Conservation (phyloP, 2,797 vertebrate genomes). For the Todus mexicanus region DNA sequence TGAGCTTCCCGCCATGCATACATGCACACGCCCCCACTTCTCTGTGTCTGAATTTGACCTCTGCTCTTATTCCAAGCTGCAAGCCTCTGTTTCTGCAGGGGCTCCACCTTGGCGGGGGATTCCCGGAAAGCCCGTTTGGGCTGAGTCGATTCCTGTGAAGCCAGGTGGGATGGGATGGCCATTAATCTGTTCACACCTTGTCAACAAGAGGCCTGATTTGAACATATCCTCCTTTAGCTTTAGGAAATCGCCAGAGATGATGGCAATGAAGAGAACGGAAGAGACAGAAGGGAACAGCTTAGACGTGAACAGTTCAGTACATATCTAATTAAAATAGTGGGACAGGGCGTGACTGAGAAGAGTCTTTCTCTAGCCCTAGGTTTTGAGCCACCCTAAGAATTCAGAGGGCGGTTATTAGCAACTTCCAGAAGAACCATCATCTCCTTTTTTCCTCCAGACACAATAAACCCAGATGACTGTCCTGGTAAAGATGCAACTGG, state of each 20-base stretch:
- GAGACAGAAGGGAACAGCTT: neutral
- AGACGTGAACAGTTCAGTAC: neutral
- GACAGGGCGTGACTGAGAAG: neutral
- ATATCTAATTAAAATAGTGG: neutral
- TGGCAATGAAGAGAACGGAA: neutral
- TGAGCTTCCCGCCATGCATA: neutral
- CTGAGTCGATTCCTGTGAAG: neutral
- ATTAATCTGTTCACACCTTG: slow-evolving; percentile 62
- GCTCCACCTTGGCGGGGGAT: neutral
- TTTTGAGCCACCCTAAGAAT: neutral
- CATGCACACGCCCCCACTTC: neutral
- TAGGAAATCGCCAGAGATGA: neutral
- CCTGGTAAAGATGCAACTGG: accelerated
- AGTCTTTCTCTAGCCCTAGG: neutral
- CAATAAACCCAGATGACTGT: neutral
- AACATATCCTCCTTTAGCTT: neutral
- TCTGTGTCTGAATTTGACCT: slow-evolving; percentile 1
- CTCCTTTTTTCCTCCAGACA: neutral
- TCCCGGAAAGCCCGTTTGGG: neutral
- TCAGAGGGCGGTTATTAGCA: neutral
- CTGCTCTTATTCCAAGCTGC: neutral
- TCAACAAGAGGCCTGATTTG: neutral
- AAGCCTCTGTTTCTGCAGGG: neutral
- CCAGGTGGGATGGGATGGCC: slow-evolving; percentile 25
- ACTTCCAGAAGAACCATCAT: neutral